Conservation (phyloP, 2,797 vertebrate species). For the Pygocentrus nattereri region DNA sequence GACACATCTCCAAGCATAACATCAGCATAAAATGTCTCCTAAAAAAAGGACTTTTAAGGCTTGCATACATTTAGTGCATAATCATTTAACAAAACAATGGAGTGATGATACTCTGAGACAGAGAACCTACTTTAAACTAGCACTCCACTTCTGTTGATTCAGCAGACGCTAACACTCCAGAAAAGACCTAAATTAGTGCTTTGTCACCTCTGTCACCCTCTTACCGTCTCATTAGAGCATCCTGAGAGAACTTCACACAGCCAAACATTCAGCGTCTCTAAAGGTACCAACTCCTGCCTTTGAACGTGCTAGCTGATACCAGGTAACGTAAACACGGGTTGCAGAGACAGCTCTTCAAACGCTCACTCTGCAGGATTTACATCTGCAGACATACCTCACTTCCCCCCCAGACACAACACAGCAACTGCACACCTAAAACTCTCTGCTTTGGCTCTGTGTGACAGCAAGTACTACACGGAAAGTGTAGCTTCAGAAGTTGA, state of each 20-base stretch:
- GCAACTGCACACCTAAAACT: constrained; percentile 49
- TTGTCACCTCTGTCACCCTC: constrained; percentile 35
- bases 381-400: constrained; percentile 65
- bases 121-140: not conserved
- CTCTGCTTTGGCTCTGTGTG: constrained; percentile 57
- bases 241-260: constrained; percentile 48
- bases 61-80: not conserved
- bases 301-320: constrained; percentile 71
- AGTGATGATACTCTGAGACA: not conserved
- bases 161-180: constrained; percentile 17
- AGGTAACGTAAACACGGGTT: constrained; percentile 71
- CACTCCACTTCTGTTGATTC: constrained; percentile 25
- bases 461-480: not conserved
- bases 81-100: not conserved
- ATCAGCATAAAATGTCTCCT: too few relatives aligned
- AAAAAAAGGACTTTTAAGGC: not conserved
- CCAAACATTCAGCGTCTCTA: constrained; percentile 30
- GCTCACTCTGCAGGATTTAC: constrained; percentile 49
- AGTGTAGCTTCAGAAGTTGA: not conserved
- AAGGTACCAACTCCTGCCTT: constrained; percentile 70
- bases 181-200: constrained; percentile 40
- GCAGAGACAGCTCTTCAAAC: constrained; percentile 60
- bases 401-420: constrained; percentile 71
- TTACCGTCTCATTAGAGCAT: constrained; percentile 51
- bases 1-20: too few relatives aligned